Evolutionary conservation across 2,797 vertebrate genomes (phyloP).

Genomic region (Acestrorhynchus altus): DNA sequence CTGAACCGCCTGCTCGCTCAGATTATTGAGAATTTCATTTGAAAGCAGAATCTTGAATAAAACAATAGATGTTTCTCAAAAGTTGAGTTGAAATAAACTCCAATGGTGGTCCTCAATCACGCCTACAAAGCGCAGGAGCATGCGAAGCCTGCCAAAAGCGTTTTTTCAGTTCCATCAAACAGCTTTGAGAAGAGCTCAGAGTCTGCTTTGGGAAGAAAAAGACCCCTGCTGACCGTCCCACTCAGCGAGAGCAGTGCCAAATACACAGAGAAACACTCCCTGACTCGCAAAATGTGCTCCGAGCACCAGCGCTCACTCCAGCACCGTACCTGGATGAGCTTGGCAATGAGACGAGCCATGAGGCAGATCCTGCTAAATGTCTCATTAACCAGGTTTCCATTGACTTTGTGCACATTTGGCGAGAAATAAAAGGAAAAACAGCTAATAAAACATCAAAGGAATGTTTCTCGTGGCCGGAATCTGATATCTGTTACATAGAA

Average conservation of each 20-base stretch:
- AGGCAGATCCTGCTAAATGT: not conserved
- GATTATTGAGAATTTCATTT: not conserved
- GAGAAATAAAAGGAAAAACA: no score
- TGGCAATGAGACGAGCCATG: not conserved
- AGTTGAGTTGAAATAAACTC: not conserved
- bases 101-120: not conserved
- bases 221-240: not conserved
- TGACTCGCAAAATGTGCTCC: not conserved
- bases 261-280: not conserved
- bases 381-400: not conserved
- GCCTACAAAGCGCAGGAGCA: not conserved
- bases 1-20: not conserved
- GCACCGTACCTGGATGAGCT: not conserved
- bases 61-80: not conserved
- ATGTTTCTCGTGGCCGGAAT: no score
- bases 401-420: not conserved
- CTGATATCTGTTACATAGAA: no score
- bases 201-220: no score
- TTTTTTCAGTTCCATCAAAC: not conserved
- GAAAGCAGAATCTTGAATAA: not conserved
- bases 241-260: not conserved
- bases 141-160: not conserved
- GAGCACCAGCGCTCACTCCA: not conserved
- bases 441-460: no score
- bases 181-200: slow-evolving; percentile 7